Evolutionary conservation across 2,113 vertebrate species (phyloP).

Genomic region (Microtus richardsoni): DNA sequence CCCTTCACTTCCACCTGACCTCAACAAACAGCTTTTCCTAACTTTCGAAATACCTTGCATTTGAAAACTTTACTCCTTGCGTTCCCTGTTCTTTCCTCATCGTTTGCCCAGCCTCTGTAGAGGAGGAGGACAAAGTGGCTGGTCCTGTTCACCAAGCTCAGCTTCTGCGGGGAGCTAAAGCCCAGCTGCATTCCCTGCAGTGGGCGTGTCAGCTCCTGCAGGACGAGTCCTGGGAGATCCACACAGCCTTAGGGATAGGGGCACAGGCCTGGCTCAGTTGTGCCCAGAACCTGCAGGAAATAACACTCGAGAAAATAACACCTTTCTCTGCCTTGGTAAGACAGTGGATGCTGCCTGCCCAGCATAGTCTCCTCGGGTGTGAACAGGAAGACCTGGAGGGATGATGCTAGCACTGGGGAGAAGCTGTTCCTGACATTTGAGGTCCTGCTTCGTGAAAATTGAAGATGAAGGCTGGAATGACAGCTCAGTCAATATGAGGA

Average conservation of each 20-base stretch:
- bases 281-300: conserved; percentile 53
- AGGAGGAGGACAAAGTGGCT: neutral
- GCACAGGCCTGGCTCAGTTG: neutral
- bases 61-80: neutral
- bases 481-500: neutral
- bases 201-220: neutral
- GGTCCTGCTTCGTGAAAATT: neutral
- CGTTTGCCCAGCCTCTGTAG: neutral
- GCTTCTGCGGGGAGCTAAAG: neutral
- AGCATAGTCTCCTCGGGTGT: neutral
- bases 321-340: conserved; percentile 39
- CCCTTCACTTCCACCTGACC: neutral
- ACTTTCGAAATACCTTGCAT: neutral
- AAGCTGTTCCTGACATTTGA: neutral
- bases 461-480: neutral
- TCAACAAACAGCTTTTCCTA: neutral
- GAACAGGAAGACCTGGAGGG: neutral
- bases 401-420: neutral
- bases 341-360: neutral
- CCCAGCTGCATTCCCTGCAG: neutral
- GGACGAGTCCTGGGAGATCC: neutral
- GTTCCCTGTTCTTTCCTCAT: neutral
- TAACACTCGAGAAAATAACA: conserved; percentile 22
- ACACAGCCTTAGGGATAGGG: neutral
- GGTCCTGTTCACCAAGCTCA: neutral